A percentile compares a stretch with the other conserved stretches of the same genome.
Evolutionary conservation across 2,113 vertebrate genomes (phyloP).

Genomic region (Oryzias woworae): DNA sequence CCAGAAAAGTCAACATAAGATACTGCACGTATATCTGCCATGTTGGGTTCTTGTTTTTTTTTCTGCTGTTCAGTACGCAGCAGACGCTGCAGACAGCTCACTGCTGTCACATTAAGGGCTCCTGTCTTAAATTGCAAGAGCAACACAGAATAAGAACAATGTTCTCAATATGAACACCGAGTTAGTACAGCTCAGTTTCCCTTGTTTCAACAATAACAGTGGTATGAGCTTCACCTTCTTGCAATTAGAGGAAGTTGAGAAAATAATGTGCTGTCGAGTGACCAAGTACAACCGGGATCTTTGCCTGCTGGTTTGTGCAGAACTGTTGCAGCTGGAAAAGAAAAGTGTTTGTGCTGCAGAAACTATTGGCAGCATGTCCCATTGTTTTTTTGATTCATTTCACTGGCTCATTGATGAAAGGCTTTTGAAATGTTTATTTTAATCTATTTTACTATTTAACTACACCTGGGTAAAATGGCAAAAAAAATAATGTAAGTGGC

Average conservation of each 20-base stretch:
- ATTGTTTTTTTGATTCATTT: conserved; percentile 19
- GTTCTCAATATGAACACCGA: not conserved
- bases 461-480: conserved; percentile 16
- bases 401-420: conserved; percentile 20
- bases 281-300: conserved; percentile 13
- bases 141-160: not conserved
- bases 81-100: not conserved
- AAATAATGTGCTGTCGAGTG: not conserved
- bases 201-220: not conserved
- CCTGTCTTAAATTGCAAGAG: conserved; percentile 13
- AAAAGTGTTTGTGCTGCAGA: conserved; percentile 26
- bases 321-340: conserved; percentile 43
- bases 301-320: conserved; percentile 10
- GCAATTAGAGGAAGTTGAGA: not conserved
- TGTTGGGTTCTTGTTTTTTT: conserved; percentile 8
- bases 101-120: not conserved
- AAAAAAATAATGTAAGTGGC: conserved; percentile 19
- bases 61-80: conserved; percentile 8
- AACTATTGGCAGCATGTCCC: conserved; percentile 26
- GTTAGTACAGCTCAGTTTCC: not conserved
- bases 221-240: not conserved
- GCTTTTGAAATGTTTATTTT: conserved; percentile 2
- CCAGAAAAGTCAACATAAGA: conserved; percentile 27
- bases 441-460: conserved; percentile 29
- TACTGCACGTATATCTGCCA: conserved; percentile 5